A percentile compares a stretch with the other conserved stretches of the same genome.
These are phyloP conservation scores for Schizaphis graminum DNA, from an alignment of 2,888 invertebrate genomes.

Conservation along the genomic window DNA sequence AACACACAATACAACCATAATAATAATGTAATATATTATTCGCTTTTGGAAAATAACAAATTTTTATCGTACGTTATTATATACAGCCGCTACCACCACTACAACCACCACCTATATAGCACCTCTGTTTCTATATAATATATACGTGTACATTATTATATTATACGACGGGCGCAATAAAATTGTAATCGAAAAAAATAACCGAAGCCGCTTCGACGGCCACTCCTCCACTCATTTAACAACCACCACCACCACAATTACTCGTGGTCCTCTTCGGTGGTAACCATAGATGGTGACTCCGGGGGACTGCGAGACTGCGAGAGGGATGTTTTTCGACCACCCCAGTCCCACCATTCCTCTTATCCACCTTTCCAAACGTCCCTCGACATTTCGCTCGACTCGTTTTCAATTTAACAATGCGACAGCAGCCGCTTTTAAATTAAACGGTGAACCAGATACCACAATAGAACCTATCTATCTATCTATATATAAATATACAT, in stretches of 20 bases:
- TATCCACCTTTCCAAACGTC: neutral
- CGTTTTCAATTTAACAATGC: slow-evolving; percentile 27
- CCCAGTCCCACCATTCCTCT: neutral
- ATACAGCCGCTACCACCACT: neutral
- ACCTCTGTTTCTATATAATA: neutral
- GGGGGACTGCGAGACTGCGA: neutral
- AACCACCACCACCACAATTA: neutral
- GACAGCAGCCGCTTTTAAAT: neutral
- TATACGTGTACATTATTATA: neutral
- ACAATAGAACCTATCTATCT: neutral
- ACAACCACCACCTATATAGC: neutral
- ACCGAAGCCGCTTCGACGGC: neutral
- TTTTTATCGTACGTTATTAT: neutral
- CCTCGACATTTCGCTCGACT: neutral
- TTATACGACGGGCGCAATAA: neutral
- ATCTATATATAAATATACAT: neutral
- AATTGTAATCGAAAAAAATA: slow-evolving; percentile 40
- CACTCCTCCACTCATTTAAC: neutral
- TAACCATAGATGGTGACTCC: neutral
- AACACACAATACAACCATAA: neutral
- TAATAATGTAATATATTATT: slow-evolving; percentile 24
- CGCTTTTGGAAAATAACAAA: neutral
- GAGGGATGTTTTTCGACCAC: neutral
- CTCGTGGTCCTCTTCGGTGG: neutral
- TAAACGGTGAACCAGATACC: slow-evolving; percentile 12